Conservation (phyloP, 2,113 vertebrate species). For the Orycteropus afer region DNA sequence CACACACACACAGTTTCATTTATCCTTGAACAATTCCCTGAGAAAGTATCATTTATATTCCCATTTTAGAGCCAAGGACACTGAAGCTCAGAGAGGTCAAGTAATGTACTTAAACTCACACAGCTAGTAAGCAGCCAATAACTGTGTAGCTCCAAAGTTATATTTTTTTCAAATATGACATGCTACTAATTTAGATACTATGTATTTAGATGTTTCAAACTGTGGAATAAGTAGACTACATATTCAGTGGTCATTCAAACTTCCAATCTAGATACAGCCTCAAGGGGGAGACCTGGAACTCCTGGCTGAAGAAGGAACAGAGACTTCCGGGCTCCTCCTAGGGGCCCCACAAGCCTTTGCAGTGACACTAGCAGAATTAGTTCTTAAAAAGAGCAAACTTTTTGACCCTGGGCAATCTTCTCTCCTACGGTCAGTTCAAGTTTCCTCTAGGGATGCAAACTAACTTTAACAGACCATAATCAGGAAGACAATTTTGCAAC, state of each 20-base stretch:
- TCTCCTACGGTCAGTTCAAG: background rate
- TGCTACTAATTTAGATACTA: background rate
- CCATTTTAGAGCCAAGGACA: background rate
- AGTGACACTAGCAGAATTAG: background rate
- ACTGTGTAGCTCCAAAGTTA: background rate
- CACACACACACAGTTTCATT: background rate
- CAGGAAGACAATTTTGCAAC: constrained; percentile 19
- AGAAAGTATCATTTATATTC: background rate
- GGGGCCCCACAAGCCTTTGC: background rate
- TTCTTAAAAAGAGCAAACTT: background rate
- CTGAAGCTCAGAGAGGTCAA: no score
- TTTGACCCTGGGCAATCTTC: background rate
- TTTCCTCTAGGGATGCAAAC: constrained; percentile 11
- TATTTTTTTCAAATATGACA: background rate
- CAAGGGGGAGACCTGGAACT: background rate
- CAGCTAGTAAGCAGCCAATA: background rate
- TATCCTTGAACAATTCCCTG: background rate
- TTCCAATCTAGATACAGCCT: background rate
- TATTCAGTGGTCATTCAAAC: background rate
- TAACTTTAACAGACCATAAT: constrained; percentile 12
- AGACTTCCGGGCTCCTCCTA: background rate
- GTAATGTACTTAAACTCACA: background rate
- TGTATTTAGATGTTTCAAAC: background rate
- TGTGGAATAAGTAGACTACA: background rate
- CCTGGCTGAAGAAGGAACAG: background rate